Percentiles rank a stretch among this genome's conserved stretches.
Conservation (phyloP, 92 coral and sea anemone species). For the Palythoa grandis region DNA sequence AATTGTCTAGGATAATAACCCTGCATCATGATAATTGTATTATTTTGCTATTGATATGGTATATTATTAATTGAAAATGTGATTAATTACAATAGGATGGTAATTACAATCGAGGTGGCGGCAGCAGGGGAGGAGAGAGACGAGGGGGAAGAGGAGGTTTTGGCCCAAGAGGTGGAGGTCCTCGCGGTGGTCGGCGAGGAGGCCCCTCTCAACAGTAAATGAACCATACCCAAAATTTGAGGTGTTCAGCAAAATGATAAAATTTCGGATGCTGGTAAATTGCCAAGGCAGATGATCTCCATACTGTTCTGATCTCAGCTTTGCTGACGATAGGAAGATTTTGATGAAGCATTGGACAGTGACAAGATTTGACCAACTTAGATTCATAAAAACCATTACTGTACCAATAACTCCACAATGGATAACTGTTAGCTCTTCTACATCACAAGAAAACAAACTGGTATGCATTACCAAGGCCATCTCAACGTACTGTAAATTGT, state of each 20-base stretch:
- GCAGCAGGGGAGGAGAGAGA: slow-evolving; percentile 75
- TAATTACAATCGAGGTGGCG: slow-evolving; percentile 71
- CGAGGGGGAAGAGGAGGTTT: slow-evolving; percentile 86
- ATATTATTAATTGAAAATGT: background rate
- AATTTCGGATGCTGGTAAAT: slow-evolving; percentile 43
- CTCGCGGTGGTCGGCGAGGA: background rate
- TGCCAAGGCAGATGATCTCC: slow-evolving; percentile 29
- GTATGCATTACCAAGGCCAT: background rate
- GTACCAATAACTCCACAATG: slow-evolving; percentile 12
- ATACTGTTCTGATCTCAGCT: slow-evolving; percentile 45
- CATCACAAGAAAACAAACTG: background rate
- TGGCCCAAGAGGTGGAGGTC: slow-evolving; percentile 83
- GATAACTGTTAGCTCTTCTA: background rate
- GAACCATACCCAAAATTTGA: background rate
- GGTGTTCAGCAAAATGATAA: background rate
- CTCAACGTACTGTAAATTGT: background rate
- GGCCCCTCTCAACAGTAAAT: slow-evolving; percentile 55
- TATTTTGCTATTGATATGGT: no score
- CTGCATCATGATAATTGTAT: no score
- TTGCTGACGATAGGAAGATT: slow-evolving; percentile 89
- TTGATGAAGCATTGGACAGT: slow-evolving; percentile 99
- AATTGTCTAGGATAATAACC: no score
- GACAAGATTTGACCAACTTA: slow-evolving; percentile 45
- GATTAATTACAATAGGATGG: slow-evolving; percentile 40
- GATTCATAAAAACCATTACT: background rate